phyloP scores from a whole-genome alignment of 2,797 vertebrate genomes.

The Mus minutoides region DNA sequence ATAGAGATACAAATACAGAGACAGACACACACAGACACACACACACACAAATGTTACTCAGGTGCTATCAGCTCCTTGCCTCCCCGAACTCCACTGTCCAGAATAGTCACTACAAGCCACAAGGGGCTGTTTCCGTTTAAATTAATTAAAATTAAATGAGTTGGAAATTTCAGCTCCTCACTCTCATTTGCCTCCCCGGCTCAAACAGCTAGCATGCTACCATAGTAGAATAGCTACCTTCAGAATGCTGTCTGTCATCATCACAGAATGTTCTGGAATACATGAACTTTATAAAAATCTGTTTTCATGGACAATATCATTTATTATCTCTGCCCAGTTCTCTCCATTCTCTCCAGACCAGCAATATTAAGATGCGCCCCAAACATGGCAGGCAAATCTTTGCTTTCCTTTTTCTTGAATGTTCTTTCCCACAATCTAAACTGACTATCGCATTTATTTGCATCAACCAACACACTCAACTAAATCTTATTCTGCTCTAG shows the following conservation, averaged over 20 bases:
- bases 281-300: neutral
- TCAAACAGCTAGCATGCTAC: neutral
- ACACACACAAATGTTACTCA: neutral
- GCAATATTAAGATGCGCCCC: neutral
- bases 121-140: conserved; percentile 31
- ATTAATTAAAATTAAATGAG: conserved; percentile 29
- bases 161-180: conserved; percentile 8
- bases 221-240: neutral
- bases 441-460: neutral
- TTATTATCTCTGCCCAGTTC: neutral
- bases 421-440: neutral
- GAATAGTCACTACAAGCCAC: neutral
- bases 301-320: neutral
- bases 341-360: neutral
- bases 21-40: neutral
- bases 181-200: neutral
- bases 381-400: neutral
- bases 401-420: conserved; percentile 4
- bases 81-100: neutral
- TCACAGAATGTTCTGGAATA: conserved; percentile 44
- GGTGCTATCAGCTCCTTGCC: neutral
- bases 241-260: neutral
- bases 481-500: neutral
- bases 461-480: neutral
- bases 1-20: neutral